Conservation (phyloP, 2,113 vertebrate genomes). For the Alces alces region DNA sequence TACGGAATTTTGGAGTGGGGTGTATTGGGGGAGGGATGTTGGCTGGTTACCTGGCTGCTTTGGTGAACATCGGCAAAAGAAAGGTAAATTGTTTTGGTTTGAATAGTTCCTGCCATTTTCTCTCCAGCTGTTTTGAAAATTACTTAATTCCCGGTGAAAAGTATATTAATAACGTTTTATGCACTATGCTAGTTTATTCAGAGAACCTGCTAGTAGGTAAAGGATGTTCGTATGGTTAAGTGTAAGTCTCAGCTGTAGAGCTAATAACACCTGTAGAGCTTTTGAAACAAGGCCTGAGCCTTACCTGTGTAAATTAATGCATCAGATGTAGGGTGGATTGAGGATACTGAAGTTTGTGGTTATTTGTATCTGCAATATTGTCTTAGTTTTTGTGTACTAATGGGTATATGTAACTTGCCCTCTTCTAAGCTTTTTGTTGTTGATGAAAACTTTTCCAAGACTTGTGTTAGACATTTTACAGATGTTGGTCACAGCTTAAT, state of each 20-base stretch:
- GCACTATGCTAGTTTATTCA: background rate
- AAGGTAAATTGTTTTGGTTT: background rate
- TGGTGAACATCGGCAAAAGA: background rate
- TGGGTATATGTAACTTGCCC: background rate
- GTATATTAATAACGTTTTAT: background rate
- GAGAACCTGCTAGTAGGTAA: background rate
- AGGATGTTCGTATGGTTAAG: background rate
- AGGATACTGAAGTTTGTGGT: constrained; percentile 3
- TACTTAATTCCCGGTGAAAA: background rate
- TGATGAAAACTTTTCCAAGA: background rate
- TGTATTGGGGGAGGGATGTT: background rate
- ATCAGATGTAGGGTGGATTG: background rate
- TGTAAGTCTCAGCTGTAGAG: background rate
- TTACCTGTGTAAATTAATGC: background rate
- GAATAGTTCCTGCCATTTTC: background rate
- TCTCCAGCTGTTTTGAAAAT: background rate
- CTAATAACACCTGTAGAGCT: constrained; percentile 28
- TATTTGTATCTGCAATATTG: background rate
- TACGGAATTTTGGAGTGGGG: background rate
- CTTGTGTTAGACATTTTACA: background rate
- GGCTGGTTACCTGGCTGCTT: background rate
- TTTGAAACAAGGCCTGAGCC: background rate
- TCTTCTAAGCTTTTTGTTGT: background rate
- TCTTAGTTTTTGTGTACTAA: background rate
- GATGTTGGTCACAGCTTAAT: background rate